Base-by-base conservation (phyloP, 2,113 vertebrate genomes). In the Megaleporinus macrocephalus region DNA sequence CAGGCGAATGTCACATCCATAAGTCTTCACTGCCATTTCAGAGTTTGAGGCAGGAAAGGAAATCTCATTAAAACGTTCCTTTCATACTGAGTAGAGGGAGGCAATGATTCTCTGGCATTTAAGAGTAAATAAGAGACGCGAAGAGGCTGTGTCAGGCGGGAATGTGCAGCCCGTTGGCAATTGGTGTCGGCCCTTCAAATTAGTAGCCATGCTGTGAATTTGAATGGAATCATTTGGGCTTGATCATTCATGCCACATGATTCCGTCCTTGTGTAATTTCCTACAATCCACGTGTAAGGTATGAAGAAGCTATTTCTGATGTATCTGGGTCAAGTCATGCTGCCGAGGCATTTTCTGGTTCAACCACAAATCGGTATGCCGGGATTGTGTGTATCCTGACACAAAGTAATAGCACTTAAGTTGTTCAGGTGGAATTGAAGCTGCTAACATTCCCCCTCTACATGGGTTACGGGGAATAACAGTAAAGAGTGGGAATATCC, bases 161-260 rank as follows among this genome's bases (percentile, higher is more conserved):
- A 81, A 77, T 22, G 65, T 65, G 70, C 86, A 88, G 87, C 91
- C 91, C 84, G 71, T 84, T 87, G 91, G 86, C 93, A 93, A 94
- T 93, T 93, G 93, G 90, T 93, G 92, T 94, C 92, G 93, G 85
- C 90, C 84, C 53, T 79, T 88, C 78, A 91, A 93, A 93, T 93
- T 92, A 93, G 89, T 55, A n/a, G 36, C 16, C 87, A 85, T 82
- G 90, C 91, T 85, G 82, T 90, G 92, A 92, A 92, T 93, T 81
- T 86, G 86, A 92, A 93, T 88, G 88, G 90, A 89, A 90, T 90
- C 83, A 93, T 93, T 93, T 91, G 87, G 73, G 84, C 87, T 82
- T 92, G 90, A 94, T 93, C 89, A 90, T 85, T 88, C 83, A 79
- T 89, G 88, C 87, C 89, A 90, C 89, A 85, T 89, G 89, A 91